Base-by-base conservation (phyloP, 2,888 invertebrate species). In the Uloborus plumipes region DNA sequence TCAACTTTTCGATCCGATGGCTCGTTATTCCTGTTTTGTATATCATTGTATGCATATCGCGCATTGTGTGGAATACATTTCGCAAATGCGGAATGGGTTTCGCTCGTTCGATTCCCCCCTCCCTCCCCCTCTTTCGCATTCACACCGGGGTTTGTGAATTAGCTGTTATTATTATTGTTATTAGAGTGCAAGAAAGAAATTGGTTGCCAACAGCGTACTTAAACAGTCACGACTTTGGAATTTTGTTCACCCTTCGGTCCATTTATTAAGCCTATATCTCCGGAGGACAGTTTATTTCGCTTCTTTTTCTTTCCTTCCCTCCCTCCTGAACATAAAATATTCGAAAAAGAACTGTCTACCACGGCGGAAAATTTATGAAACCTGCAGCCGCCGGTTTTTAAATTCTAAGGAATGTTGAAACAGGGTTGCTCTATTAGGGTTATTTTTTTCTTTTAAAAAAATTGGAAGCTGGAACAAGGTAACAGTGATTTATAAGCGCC, bases 31-130 rank as follows among this genome's bases (percentile, higher is more conserved):
- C 80, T 70, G 69, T 74, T 81, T 81, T 81, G 80, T 81, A 74
- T 69, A 74, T 81, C 80, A 81, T 81, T 81, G 80, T 81, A 81
- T 81, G 80, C 70, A 81, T 81, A 81, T 81, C 70, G 74, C 51
- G 74, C 70, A 81, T 81, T 81, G 80, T 81, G 74, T 64, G 74
- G 58, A 18, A 70, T 74, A 70, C 74, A 81, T 81, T 81, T 81
- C 74, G 65, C 80, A 81, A 81, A 74, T 74, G 26, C 62, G 51
- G 80, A 64, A 58, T 67, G 51, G 39, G 67, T 61, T 64, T 74
- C 50, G 49, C 14, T 62, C 62, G 13, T 62, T 61, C 26, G 49
- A 39, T 58, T 15, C 31, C 65, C 64, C 61, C 62, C 70, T 64
- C 62, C 26, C n/a, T 9, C 31, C 65, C 64, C 61, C 62, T 77